Base-by-base conservation (phyloP, 2,888 invertebrate genomes). In the Sclerodermus sp. region DNA sequence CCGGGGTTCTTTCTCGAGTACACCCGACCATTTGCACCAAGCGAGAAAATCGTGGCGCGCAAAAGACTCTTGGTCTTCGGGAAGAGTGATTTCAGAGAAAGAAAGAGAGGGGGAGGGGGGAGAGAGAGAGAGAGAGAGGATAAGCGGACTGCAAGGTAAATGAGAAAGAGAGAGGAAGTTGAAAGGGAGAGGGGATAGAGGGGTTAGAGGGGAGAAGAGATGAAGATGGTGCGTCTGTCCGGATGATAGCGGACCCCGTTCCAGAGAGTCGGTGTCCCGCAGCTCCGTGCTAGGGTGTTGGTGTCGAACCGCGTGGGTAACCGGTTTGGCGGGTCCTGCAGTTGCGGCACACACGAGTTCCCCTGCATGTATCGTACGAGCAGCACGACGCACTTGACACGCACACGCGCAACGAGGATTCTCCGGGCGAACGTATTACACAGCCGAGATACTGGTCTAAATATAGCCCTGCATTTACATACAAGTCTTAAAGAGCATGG, bases 381-480 rank as follows among this genome's bases (percentile, higher is more conserved):
- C n/a, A n/a, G n/a, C n/a, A 34, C 6, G 3, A 12, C 64, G 60
- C 58, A 57, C 53, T 51, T 53, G 51, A 55, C 59, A 45, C 60
- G 46, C 44, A 55, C 58, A 47, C 59, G 32, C 53, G 51, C 15
- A 56, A 50, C 51, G 62, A 65, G 60, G 60, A 65, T 65, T 53
- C 56, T 59, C 66, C 59, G 47, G 15, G 54, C 65, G 55, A 63
- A 61, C 62, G 63, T 67, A 66, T 66, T 64, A 68, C 70, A 71
- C 68, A 68, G 60, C 63, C 67, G 67, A 68, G 68, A 68, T 71
- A 73, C 71, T 62, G 70, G 71, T 73, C 77, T 77, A 76, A 77
- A 77, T 76, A 77, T 77, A 77, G 75, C 74, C 58, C 60, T 69
- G 69, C 73, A 76, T 76, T 77, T 76, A 74, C 77, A 76, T 76